These are phyloP conservation scores for Rhingia rostrata DNA, from an alignment of 2,888 invertebrate genomes.

Conservation along the genomic window DNA sequence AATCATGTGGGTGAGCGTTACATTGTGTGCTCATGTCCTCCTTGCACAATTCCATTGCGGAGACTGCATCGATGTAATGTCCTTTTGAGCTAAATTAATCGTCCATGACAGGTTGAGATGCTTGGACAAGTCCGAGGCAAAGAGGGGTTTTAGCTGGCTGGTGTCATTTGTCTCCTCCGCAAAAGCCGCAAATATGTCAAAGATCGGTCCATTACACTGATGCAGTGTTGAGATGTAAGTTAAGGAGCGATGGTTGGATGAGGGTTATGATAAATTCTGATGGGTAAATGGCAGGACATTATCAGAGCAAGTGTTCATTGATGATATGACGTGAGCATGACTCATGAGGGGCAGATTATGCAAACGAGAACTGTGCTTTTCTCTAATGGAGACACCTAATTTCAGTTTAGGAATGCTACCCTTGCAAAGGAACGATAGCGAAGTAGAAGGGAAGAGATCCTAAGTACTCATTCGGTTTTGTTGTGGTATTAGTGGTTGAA, in stretches of 20 bases:
- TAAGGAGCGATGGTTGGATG: background rate
- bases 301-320: background rate
- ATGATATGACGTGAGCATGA: background rate
- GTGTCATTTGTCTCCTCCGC: constrained; percentile 41
- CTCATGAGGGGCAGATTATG: constrained; percentile 20
- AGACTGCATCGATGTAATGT: constrained; percentile 32
- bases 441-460: too few relatives aligned
- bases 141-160: constrained; percentile 13
- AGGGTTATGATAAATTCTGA: background rate
- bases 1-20: background rate
- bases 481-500: too few relatives aligned
- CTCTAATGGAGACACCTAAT: constrained; percentile 34
- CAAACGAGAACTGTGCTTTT: constrained; percentile 18
- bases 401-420: background rate
- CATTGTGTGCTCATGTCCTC: constrained; percentile 9
- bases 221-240: constrained; percentile 28
- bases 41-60: constrained; percentile 11
- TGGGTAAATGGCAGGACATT: constrained; percentile 8
- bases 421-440: too few relatives aligned
- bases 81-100: constrained; percentile 59
- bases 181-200: constrained; percentile 40
- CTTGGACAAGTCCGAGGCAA: background rate
- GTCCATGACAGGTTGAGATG: constrained; percentile 34
- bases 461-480: too few relatives aligned
- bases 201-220: constrained; percentile 41